A percentile compares a stretch with the other conserved stretches of the same genome.
Conservation (phyloP, 2,888 invertebrate genomes). For the Trachelus stipa region DNA sequence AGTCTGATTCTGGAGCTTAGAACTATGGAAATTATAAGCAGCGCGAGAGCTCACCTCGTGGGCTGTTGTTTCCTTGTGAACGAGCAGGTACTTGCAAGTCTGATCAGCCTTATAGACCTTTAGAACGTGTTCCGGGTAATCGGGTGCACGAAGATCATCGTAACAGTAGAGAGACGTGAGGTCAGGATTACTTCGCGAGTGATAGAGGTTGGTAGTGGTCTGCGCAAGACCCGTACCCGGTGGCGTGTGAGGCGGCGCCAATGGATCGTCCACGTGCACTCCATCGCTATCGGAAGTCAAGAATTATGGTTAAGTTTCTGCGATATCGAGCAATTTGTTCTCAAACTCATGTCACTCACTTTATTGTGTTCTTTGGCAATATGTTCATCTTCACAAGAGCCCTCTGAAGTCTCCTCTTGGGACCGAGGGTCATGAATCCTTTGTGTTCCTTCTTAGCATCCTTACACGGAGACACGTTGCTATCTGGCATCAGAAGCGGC, state of each 20-base stretch:
- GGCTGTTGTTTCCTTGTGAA: slow-evolving; percentile 92
- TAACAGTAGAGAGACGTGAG: slow-evolving; percentile 82
- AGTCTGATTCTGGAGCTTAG: background rate
- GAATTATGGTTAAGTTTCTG: background rate
- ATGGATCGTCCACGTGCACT: slow-evolving; percentile 76
- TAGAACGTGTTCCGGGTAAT: slow-evolving; percentile 96
- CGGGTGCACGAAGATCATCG: slow-evolving; percentile 82
- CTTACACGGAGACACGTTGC: slow-evolving; percentile 65
- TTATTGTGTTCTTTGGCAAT: slow-evolving; percentile 84
- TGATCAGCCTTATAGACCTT: slow-evolving; percentile 97
- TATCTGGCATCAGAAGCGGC: slow-evolving; percentile 58
- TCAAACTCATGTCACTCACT: slow-evolving; percentile 50
- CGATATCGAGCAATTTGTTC: background rate
- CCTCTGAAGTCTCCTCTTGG: slow-evolving; percentile 85
- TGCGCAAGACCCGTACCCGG: slow-evolving; percentile 66
- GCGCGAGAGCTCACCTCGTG: slow-evolving; percentile 69
- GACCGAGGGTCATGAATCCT: slow-evolving; percentile 90
- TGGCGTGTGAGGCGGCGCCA: slow-evolving; percentile 66
- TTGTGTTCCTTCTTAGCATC: slow-evolving; percentile 73
- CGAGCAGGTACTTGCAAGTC: slow-evolving; percentile 95
- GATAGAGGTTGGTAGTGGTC: slow-evolving; percentile 77
- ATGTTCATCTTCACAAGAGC: slow-evolving; percentile 92
- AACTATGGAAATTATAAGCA: background rate
- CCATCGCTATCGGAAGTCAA: slow-evolving; percentile 67
- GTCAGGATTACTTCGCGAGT: slow-evolving; percentile 91